Evolutionary conservation across 2,888 invertebrate species (phyloP).

Genomic region (Diaperis boleti): DNA sequence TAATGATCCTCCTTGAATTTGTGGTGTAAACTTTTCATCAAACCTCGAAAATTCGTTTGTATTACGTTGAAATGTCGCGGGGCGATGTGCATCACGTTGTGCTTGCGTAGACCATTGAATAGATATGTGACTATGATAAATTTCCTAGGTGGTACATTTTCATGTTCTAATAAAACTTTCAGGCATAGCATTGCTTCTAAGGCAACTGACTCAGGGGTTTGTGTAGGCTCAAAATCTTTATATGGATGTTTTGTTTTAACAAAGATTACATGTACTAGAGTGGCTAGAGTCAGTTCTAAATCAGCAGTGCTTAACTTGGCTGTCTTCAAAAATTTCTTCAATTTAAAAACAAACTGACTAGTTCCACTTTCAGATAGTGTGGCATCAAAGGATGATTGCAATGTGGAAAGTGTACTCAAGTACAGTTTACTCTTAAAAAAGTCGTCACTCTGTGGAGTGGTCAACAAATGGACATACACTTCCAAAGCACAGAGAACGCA

Average conservation of each 20-base stretch:
- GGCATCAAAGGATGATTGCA: slow-evolving; percentile 18
- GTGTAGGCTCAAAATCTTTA: slow-evolving; percentile 12
- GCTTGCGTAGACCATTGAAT: slow-evolving; percentile 37
- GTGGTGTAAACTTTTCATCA: slow-evolving; percentile 27
- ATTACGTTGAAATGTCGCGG: slow-evolving; percentile 14
- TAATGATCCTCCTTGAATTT: slow-evolving; percentile 38
- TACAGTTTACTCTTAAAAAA: slow-evolving; percentile 31
- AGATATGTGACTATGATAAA: slow-evolving; percentile 21
- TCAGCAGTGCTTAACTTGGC: slow-evolving; percentile 22
- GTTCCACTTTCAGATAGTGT: background rate
- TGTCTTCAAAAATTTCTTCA: slow-evolving; percentile 26
- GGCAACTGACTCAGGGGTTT: background rate
- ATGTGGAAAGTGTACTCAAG: slow-evolving; percentile 4
- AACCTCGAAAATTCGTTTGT: slow-evolving; percentile 32
- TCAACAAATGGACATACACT: slow-evolving; percentile 34
- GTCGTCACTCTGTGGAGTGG: slow-evolving; percentile 26
- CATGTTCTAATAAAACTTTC: slow-evolving; percentile 24
- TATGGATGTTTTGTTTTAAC: slow-evolving; percentile 11
- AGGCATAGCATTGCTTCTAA: slow-evolving; percentile 26
- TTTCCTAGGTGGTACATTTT: slow-evolving; percentile 18
- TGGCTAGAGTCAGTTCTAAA: slow-evolving; percentile 35
- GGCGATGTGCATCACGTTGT: slow-evolving; percentile 16
- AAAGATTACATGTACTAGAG: slow-evolving; percentile 32
- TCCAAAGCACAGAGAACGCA: slow-evolving; percentile 31
- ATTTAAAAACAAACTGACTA: slow-evolving; percentile 12